Evolutionary conservation across 2,113 vertebrate species (phyloP).

Genomic region (Echinops telfairi): DNA sequence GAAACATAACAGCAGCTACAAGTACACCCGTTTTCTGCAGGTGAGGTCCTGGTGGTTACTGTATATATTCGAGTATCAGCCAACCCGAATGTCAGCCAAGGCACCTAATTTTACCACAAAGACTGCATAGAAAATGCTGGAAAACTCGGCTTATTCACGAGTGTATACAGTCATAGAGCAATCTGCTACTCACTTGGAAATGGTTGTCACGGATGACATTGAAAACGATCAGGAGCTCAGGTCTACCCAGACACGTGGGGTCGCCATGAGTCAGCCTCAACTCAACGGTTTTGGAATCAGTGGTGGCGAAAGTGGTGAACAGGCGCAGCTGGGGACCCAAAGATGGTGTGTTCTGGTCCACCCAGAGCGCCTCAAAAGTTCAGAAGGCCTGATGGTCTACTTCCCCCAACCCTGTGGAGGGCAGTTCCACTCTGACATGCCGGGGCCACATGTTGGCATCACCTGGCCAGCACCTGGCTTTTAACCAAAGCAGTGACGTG

Average conservation of each 20-base stretch:
- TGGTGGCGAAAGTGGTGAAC: neutral
- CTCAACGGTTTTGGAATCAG: neutral
- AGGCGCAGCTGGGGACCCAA: neutral
- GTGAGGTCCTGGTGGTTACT: too few species aligned
- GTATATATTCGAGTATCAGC: too few species aligned
- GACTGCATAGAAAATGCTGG: too few species aligned
- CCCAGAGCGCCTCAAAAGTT: neutral
- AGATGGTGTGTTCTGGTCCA: neutral
- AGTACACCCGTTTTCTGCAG: too few species aligned
- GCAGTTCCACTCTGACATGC: neutral
- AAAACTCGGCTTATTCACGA: too few species aligned
- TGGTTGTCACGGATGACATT: neutral
- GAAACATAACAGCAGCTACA: neutral
- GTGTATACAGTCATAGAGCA: too few species aligned
- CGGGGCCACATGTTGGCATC: neutral
- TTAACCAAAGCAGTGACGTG: neutral
- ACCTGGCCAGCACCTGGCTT: neutral
- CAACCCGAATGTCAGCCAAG: too few species aligned
- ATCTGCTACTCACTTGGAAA: too few species aligned
- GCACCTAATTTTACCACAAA: too few species aligned
- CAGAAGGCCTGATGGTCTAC: neutral
- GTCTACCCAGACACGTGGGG: neutral
- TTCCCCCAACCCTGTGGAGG: neutral
- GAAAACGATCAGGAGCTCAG: neutral
- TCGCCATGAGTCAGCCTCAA: neutral